Evolutionary conservation across 2,888 invertebrate genomes (phyloP), one percentile per base, ranked within the genome.

Genomic region (Chromoteleia sp.): DNA sequence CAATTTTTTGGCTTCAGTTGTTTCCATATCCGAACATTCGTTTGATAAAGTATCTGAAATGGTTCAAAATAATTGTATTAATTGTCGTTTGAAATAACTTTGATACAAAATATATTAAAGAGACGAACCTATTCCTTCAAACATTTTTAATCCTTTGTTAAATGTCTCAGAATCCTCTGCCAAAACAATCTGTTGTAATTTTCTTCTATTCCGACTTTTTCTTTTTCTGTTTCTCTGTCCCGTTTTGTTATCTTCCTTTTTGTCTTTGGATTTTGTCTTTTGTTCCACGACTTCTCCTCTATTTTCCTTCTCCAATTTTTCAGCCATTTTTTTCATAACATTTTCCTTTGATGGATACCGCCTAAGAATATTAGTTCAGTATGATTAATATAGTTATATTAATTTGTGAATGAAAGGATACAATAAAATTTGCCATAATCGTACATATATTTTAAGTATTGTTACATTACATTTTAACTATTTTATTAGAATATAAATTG

Each of bases 331-430:
- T 83, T 94, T 94, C 78, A 94, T 94, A 25, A 95, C 93, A 89
- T 96, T 97, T 19, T 92, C 93, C 85, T 93, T 93, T 0, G 96
- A 96, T 0, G 97, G 97, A 91, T 94, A 97, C 86, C 94, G 95
- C 74, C 94, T 94, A 14, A 29, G n/a, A 48, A 2, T 21, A 43
- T 12, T 12, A 3, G 7, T 43, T 43, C 17, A 43, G 3, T 39
- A 2, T 39, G 2, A 14, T 39, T 12, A 25, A 33, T 33, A 65
- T 21, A 59, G 7, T 43, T 36, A 56, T 45, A 48, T 48, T 39
- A 17, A 74, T 12, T 59, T 17, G n/a, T n/a, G n/a, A n/a, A n/a
- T n/a, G n/a, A n/a, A n/a, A n/a, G n/a, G n/a, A n/a, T n/a, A n/a
- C n/a, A n/a, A n/a, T n/a, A n/a, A n/a, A n/a, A n/a, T n/a, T n/a